Evolutionary conservation across 1,140 invertebrate species (phyloP), one percentile per base, ranked within the genome.

Genomic region (Zophobas morio): DNA sequence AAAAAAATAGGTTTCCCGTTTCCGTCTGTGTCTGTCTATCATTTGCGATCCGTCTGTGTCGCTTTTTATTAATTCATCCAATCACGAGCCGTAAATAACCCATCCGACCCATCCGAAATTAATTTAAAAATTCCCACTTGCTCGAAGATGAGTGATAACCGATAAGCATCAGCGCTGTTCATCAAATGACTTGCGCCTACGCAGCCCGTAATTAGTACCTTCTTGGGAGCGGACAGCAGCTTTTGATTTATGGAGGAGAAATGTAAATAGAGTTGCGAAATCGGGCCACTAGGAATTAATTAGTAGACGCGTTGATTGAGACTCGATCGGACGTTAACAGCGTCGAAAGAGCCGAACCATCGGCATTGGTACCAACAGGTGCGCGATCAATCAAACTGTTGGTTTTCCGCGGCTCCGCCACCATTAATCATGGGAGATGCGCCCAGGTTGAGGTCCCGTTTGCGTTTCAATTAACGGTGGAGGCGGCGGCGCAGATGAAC

Each of bases 181-280:
- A 60, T 60, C 56, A 60, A 60, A 60, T 60, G 56, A 60, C 35
- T 60, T 60, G 56, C 56, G 56, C 56, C 56, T 60, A 60, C 56
- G 37, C 56, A n/a, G 1, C n/a, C 36, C 56, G 35, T 60, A 60
- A 60, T 60, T 60, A 60, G 56, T 60, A 60, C 56, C 56, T 6
- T 60, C 56, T 60, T 37, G 34, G 37, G 34, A 36, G 37, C 33
- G 35, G 56, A 20, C 56, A 6, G 3, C 56, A 36, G 34, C 56
- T 60, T 60, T 60, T 60, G 56, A 60, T 60, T 60, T 60, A 60
- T 60, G 56, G 56, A 32, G 2, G 33, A 36, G 56, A 20, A 33
- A 60, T 60, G 34, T 60, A 39, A 39, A 39, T 60, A 60, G n/a
- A 20, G 34, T 57, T 57, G 54, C 54, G 56, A 8, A 60, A 60